phyloP scores from a whole-genome alignment of 2,797 vertebrate genomes.

The Yasuhikotakia modesta region DNA sequence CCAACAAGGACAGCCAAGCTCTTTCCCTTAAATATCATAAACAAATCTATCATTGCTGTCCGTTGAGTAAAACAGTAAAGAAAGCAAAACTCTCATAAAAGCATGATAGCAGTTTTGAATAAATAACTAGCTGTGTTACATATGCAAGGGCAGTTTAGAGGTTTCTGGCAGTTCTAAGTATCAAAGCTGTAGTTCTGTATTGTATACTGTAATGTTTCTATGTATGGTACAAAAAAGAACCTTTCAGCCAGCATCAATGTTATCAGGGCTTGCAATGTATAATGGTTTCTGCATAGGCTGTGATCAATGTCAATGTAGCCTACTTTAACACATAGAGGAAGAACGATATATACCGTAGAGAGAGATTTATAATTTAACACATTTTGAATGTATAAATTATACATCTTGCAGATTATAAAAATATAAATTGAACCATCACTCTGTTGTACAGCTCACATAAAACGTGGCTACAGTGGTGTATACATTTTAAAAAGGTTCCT shows the following conservation, averaged over 20 bases:
- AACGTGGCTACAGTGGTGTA: slow-evolving; percentile 3
- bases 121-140: too few relatives aligned
- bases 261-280: background rate
- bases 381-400: slow-evolving; percentile 9
- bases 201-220: background rate
- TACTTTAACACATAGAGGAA: background rate
- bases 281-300: background rate
- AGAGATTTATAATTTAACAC: background rate
- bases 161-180: too few relatives aligned
- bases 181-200: background rate
- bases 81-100: too few relatives aligned
- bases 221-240: background rate
- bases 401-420: slow-evolving; percentile 11
- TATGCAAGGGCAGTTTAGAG: background rate
- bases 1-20: too few relatives aligned
- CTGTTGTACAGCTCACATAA: slow-evolving; percentile 13
- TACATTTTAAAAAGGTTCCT: slow-evolving; percentile 18
- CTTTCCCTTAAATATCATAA: too few relatives aligned
- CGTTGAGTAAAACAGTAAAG: too few relatives aligned
- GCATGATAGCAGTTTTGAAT: too few relatives aligned
- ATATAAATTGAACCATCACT: slow-evolving; percentile 26
- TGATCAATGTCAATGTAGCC: background rate
- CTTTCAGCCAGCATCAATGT: background rate
- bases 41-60: too few relatives aligned
- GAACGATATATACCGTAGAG: background rate